These are phyloP conservation scores for Orchestia grillus DNA, from an alignment of 1,140 invertebrate genomes.

Conservation along the genomic window DNA sequence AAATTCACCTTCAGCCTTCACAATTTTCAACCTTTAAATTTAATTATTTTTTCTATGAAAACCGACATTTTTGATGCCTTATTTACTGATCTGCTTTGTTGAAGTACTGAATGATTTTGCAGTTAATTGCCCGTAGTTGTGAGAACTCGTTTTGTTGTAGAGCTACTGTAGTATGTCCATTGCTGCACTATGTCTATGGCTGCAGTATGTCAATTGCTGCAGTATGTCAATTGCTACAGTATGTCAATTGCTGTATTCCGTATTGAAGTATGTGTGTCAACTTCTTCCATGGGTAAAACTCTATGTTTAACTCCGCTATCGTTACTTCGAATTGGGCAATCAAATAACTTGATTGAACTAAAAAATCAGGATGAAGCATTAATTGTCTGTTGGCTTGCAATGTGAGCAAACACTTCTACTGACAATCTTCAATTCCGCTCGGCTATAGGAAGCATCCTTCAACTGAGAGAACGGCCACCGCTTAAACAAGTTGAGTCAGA, in stretches of 20 bases:
- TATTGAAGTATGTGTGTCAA: too few relatives aligned
- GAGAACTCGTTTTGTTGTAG: not conserved
- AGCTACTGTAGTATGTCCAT: not conserved
- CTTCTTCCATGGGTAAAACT: not conserved
- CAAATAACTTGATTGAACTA: not conserved
- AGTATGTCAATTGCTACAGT: too few relatives aligned
- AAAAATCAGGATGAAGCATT: not conserved
- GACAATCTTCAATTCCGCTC: not conserved
- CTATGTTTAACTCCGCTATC: not conserved
- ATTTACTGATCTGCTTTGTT: not conserved
- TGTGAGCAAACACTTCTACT: not conserved
- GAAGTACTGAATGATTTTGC: not conserved
- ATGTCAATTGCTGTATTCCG: too few relatives aligned
- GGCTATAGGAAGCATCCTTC: not conserved
- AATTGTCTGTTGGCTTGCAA: not conserved
- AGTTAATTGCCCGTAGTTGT: not conserved
- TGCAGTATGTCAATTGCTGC: too few relatives aligned
- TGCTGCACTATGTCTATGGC: too few relatives aligned
- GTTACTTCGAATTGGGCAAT: not conserved
- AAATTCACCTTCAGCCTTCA: too few relatives aligned
- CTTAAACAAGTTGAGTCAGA: not conserved
- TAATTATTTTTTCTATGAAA: not conserved
- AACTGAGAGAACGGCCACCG: not conserved
- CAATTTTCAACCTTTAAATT: not conserved
- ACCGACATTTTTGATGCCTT: not conserved